Conservation (phyloP, 2,113 vertebrate genomes). For the Tragulus kanchil region DNA sequence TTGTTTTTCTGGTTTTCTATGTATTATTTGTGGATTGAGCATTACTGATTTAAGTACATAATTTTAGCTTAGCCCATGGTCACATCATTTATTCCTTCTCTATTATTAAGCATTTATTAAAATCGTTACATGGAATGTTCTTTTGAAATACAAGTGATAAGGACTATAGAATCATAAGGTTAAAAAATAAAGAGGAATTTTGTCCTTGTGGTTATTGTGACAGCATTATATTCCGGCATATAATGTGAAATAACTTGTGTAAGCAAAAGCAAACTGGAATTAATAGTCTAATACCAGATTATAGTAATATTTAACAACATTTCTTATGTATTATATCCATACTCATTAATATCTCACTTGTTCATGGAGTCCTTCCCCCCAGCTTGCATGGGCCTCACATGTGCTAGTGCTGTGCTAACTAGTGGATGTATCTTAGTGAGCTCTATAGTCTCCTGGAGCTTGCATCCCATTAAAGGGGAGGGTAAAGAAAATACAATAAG, state of each 20-base stretch:
- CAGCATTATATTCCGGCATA: not conserved
- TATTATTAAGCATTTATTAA: not conserved
- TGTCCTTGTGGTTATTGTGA: not conserved
- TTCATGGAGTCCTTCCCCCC: not conserved
- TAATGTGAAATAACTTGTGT: not conserved
- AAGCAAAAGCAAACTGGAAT: not conserved
- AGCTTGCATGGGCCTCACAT: not conserved
- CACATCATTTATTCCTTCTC: not conserved
- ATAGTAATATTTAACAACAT: not conserved
- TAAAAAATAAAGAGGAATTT: not conserved
- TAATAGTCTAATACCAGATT: not conserved
- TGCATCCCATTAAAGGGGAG: not conserved
- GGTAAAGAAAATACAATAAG: not conserved
- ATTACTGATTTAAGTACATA: not conserved
- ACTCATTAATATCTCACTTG: not conserved
- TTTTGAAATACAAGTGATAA: not conserved
- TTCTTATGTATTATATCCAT: not conserved
- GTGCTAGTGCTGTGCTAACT: not conserved
- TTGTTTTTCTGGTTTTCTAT: not conserved
- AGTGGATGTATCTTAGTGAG: not conserved
- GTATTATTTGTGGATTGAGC: not conserved
- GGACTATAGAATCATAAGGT: not conserved
- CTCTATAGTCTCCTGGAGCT: not conserved
- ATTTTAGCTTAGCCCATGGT: not conserved
- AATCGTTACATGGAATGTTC: not conserved